Evolutionary conservation across 2,113 vertebrate species (phyloP).

Genomic region (Passer montanus): DNA sequence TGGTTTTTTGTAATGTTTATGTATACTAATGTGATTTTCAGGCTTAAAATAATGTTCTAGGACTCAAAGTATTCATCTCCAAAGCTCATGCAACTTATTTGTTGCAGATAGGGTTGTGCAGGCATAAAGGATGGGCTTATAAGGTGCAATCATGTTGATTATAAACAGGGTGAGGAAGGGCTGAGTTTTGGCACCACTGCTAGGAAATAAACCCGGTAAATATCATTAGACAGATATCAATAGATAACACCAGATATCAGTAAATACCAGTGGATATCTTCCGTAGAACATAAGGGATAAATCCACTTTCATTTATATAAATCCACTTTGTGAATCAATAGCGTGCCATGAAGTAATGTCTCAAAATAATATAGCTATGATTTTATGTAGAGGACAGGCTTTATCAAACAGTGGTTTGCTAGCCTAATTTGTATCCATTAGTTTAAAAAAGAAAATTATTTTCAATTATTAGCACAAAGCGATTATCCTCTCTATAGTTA

Average conservation of each 20-base stretch:
- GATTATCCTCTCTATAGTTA: background rate
- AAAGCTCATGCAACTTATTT: background rate
- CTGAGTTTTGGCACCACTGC: background rate
- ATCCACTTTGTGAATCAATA: background rate
- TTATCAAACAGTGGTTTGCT: background rate
- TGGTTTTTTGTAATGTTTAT: background rate
- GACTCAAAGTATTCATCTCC: background rate
- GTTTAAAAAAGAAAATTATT: background rate
- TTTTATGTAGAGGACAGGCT: background rate
- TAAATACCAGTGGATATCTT: background rate
- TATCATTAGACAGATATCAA: background rate
- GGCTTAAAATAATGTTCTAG: background rate
- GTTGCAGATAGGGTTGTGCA: background rate
- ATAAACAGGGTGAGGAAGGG: background rate
- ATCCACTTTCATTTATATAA: background rate
- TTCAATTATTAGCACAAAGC: background rate
- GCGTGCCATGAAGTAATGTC: background rate
- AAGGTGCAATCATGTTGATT: background rate
- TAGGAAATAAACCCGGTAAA: background rate
- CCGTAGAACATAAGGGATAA: background rate
- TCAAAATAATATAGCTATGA: background rate
- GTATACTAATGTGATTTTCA: background rate
- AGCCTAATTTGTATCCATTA: background rate
- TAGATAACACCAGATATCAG: background rate
- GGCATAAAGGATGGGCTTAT: background rate